Conservation (phyloP, 1,140 invertebrate species). For the Steinernema feltiae region DNA sequence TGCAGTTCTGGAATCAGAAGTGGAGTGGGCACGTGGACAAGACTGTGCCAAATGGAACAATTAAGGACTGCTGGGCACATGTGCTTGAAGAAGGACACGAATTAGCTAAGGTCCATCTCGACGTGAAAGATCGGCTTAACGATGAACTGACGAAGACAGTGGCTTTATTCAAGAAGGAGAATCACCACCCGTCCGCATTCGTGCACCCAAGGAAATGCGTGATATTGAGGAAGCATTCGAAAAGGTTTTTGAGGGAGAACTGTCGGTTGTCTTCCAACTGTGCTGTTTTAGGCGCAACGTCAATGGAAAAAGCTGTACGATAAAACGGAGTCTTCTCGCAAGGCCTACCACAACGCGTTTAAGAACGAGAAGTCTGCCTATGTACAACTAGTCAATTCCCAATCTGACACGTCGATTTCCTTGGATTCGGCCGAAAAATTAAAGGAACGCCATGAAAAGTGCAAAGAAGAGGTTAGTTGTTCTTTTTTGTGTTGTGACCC, state of each 20-base stretch:
- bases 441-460: conserved; percentile 45
- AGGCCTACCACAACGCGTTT: conserved; percentile 47
- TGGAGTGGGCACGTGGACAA: conserved; percentile 43
- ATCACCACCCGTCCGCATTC: conserved; percentile 53
- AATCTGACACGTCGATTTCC: conserved; percentile 36
- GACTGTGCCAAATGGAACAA: conserved; percentile 27
- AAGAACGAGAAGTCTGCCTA: conserved; percentile 52
- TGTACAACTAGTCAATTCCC: conserved; percentile 40
- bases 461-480: conserved; percentile 44
- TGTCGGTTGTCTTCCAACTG: conserved; percentile 9
- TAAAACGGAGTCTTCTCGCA: conserved; percentile 43
- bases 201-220: conserved; percentile 51
- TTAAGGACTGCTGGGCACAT: conserved; percentile 25
- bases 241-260: conserved; percentile 38
- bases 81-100: conserved; percentile 43
- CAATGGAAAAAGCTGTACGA: conserved; percentile 55
- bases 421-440: conserved; percentile 42
- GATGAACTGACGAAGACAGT: conserved; percentile 54
- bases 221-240: conserved; percentile 57
- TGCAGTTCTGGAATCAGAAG: conserved; percentile 48
- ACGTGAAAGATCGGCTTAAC: conserved; percentile 44
- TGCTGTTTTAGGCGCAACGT: conserved; percentile 44
- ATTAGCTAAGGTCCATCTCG: conserved; percentile 40
- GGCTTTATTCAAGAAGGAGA: conserved; percentile 48
- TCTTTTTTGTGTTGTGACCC: neutral